Conservation (phyloP, 2,797 vertebrate species). For the Hyperoplus immaculatus region DNA sequence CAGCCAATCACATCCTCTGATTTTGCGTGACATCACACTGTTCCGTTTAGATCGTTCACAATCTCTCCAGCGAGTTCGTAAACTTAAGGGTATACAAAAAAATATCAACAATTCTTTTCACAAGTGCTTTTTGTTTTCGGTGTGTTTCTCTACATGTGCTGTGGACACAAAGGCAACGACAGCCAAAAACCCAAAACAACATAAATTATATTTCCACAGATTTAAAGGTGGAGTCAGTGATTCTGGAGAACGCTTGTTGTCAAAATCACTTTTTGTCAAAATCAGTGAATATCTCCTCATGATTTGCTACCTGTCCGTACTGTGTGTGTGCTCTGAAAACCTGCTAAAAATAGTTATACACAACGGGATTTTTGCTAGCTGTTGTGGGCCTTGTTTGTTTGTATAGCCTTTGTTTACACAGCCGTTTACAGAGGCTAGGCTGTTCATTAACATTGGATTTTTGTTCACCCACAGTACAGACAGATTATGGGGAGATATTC, state of each 20-base stretch:
- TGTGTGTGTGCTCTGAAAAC: too few relatives aligned
- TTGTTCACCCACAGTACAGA: too few relatives aligned
- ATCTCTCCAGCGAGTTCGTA: neutral
- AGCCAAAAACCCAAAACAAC: neutral
- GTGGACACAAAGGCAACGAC: neutral
- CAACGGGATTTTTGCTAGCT: too few relatives aligned
- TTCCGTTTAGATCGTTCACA: neutral
- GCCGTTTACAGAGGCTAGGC: too few relatives aligned
- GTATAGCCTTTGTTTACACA: too few relatives aligned
- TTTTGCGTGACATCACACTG: neutral
- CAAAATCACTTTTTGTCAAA: too few relatives aligned
- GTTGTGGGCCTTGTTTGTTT: too few relatives aligned
- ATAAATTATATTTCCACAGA: conserved; percentile 15
- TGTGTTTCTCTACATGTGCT: neutral
- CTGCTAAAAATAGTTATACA: too few relatives aligned
- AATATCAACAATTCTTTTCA: neutral
- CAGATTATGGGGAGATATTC: too few relatives aligned
- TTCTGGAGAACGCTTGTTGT: neutral
- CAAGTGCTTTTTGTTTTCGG: neutral
- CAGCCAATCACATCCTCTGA: neutral
- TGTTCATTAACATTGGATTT: too few relatives aligned
- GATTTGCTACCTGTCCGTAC: too few relatives aligned
- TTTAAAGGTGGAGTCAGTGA: neutral
- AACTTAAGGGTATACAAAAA: neutral
- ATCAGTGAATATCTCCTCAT: too few relatives aligned